Percentiles rank a stretch among this genome's conserved stretches.
Conservation (phyloP, 2,797 vertebrate genomes). For the Karalla daura region DNA sequence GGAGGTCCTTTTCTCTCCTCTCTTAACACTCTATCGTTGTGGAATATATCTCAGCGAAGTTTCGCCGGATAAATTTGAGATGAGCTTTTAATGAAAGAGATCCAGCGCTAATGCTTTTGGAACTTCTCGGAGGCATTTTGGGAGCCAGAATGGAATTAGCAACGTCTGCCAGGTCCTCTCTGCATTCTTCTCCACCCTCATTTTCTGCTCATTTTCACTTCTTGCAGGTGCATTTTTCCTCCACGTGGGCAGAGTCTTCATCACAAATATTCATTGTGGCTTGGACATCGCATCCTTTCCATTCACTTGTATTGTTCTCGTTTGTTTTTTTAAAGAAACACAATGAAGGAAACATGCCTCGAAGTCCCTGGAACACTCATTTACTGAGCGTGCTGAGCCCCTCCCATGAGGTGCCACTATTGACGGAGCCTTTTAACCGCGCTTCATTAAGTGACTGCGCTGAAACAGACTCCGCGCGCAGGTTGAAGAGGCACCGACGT, state of each 20-base stretch:
- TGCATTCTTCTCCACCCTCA: not conserved
- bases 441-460: not conserved
- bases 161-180: slow-evolving; percentile 39
- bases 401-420: not conserved
- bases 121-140: slow-evolving; percentile 24
- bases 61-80: slow-evolving; percentile 34
- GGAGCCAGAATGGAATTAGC: slow-evolving; percentile 38
- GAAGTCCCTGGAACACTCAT: not conserved
- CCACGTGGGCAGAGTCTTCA: not conserved
- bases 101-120: slow-evolving; percentile 41
- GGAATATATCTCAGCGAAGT: slow-evolving; percentile 21
- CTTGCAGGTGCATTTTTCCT: slow-evolving; percentile 4
- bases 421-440: not conserved
- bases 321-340: not conserved
- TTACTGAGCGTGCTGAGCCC: not conserved
- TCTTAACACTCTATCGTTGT: not conserved
- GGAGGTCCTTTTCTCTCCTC: not conserved
- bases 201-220: not conserved
- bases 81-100: slow-evolving; percentile 40
- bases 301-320: not conserved
- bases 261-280: not conserved
- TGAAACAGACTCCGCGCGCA: slow-evolving; percentile 23
- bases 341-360: not conserved
- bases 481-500: slow-evolving; percentile 24
- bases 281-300: not conserved